Base-by-base conservation (phyloP, 2,113 vertebrate genomes). In the Urocitellus parryii region DNA sequence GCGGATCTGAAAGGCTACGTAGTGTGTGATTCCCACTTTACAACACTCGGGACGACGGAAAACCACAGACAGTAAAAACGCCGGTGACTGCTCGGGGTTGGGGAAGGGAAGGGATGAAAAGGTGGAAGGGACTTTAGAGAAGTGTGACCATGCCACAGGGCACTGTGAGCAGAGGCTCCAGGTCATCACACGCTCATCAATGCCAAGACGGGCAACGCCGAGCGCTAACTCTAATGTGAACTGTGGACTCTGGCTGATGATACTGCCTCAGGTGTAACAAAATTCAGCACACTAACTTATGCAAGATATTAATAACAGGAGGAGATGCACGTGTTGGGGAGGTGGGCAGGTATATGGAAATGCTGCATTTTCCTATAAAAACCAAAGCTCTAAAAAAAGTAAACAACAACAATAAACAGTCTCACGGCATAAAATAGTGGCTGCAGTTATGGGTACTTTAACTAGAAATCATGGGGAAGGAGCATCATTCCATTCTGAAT, bases 291-390 rank as follows among this genome's bases (percentile, higher is more conserved):
- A 16, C 12, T 37, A 45, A 86, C 2, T 58, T 51, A 80, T 0
- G 5, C 14, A 74, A 65, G 37, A 13, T 8, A 10, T 37, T 45
- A 34, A 37, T 42, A 65, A 77, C 0, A 7, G 8, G 13, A 24
- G 14, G 82, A 24, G 25, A 11, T 25, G 45, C 20, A 27, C 27
- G 8, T 14, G 11, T 39, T 53, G 29, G 8, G 20, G 70, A 68
- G 5, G 1, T 4, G 6, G 9, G 2, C 4, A 61, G 18, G 9
- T 53, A 32, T 4, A 39, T 0, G 4, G 29, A 27, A n/a, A 56
- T 29, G 24, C 20, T 67, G 1, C 8, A 18, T n/a, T 85, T 85
- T 86, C n/a, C 45, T 76, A 16, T 25, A 20, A 53, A 53, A 92
- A 56, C 48, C 67, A 45, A 25, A 70, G 14, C 74, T 80, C 51